Conservation (phyloP, 2,888 invertebrate species). For the Furcula furcula region DNA sequence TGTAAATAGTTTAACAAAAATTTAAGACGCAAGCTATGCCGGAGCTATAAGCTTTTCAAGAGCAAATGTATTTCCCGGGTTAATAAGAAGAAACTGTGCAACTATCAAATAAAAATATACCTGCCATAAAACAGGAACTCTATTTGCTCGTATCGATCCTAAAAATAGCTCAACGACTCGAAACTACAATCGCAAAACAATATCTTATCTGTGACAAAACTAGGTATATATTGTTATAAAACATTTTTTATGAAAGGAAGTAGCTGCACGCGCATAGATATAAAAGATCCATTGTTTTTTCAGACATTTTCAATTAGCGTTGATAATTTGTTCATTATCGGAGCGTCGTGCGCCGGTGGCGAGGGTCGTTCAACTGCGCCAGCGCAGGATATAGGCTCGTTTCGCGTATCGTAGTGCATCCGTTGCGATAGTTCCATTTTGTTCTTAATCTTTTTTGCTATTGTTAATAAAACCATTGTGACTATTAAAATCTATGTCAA, state of each 20-base stretch:
- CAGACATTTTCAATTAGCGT: conserved; percentile 34
- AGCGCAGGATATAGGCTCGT: conserved; percentile 55
- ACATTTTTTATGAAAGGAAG: conserved; percentile 23
- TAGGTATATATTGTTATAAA: conserved; percentile 4
- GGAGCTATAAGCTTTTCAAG: too few relatives aligned
- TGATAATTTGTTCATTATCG: conserved; percentile 51
- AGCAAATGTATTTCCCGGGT: too few relatives aligned
- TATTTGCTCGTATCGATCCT: too few relatives aligned
- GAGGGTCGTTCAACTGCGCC: conserved; percentile 47
- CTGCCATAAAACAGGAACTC: too few relatives aligned
- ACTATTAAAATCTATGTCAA: too few relatives aligned
- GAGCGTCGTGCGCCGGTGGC: conserved; percentile 13
- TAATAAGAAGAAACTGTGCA: too few relatives aligned
- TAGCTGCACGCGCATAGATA: conserved; percentile 15
- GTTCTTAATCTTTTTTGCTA: conserved; percentile 3
- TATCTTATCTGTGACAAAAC: conserved; percentile 20
- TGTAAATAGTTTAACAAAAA: too few relatives aligned
- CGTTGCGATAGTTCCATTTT: conserved; percentile 47
- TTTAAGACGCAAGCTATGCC: too few relatives aligned
- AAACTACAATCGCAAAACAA: neutral
- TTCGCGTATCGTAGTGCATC: conserved; percentile 54
- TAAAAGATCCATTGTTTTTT: conserved; percentile 15
- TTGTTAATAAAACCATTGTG: too few relatives aligned
- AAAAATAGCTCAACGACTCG: too few relatives aligned
- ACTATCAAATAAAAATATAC: too few relatives aligned